Evolutionary conservation across 35 echinoderm and acorn worm species (phyloP), one percentile per base, ranked within the genome.

Genomic region (Ophioderma brevispina): DNA sequence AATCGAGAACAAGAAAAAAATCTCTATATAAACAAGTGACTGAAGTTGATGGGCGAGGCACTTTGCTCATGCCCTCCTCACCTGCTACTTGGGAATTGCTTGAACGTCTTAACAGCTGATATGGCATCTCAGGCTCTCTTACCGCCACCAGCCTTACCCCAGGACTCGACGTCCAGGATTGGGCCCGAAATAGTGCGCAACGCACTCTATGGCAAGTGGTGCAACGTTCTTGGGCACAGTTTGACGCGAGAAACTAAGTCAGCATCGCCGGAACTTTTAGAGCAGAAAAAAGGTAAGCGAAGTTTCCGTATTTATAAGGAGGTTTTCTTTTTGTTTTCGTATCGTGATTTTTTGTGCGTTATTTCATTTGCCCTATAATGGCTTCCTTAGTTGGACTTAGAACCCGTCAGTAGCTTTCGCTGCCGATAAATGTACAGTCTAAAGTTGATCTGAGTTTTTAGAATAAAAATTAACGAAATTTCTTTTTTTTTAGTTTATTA

Each of bases 171-270:
- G n/a, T 3, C 1, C 23, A 6, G 90, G 43, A 89, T 96, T 84
- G 76, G 94, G 81, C 82, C 89, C n/a, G 97, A 99, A 84, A 85
- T 99, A 78, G 76, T 99, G 19, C 87, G 97, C 38, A 99, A 99
- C 82, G 97, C 93, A 40, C 94, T 99, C 6, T 99, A 95, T 85
- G 94, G 97, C 70, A 99, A 99, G 78, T 99, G 97, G 97, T 99
- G 97, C 41, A 90, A 99, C 82, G 63, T 99, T 13, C 49, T 82
- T 79, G 97, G 97, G 18, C 91, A 94, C 76, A 94, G 92, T 80
- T 80, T 98, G 40, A 94, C 85, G 21, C 84, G 85, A 18, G 92
- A 98, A 37, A 98, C 41, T 33, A 98, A 94, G 75, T 80, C 86
- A 36, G 70, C 81, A 21, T 89, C 96, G n/a, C 82, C 87, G 31